phyloP scores from a whole-genome alignment of 2,888 invertebrate species.

The Sesia bembeciformis region DNA sequence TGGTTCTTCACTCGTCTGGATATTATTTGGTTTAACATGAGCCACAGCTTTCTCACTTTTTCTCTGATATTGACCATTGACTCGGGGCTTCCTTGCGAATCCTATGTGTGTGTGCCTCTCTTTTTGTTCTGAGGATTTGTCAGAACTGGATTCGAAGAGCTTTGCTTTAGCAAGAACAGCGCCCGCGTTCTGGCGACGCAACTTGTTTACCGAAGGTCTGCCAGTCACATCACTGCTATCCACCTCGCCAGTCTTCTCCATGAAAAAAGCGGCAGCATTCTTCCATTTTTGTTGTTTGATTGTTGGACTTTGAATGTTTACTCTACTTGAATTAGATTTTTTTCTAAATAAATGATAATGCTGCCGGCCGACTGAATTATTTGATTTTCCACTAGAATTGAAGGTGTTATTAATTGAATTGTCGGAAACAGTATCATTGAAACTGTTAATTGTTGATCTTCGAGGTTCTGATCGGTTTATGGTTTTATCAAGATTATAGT shows the following conservation, averaged over 20 bases:
- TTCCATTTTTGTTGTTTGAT: constrained; percentile 62
- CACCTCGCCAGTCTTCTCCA: constrained; percentile 62
- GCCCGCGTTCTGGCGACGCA: constrained; percentile 84
- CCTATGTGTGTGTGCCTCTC: constrained; percentile 40
- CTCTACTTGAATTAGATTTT: constrained; percentile 24
- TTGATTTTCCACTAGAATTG: constrained; percentile 35
- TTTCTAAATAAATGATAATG: constrained; percentile 21
- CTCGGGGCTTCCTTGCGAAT: constrained; percentile 59
- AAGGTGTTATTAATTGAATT: constrained; percentile 39
- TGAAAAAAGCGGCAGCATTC: constrained; percentile 71
- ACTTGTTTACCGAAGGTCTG: constrained; percentile 81
- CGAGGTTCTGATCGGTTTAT: constrained; percentile 43
- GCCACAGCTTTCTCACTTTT: constrained; percentile 36
- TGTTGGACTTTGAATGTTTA: constrained; percentile 31
- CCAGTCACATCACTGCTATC: constrained; percentile 68
- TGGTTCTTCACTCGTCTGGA: constrained; percentile 18
- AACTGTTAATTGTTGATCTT: constrained; percentile 44
- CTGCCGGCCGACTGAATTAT: constrained; percentile 24
- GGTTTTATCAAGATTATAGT: constrained; percentile 44
- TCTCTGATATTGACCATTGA: constrained; percentile 33
- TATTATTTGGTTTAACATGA: constrained; percentile 34
- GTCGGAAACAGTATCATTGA: constrained; percentile 41
- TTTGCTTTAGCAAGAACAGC: constrained; percentile 87
- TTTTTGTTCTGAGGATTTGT: constrained; percentile 55
- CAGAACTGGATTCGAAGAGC: constrained; percentile 78